Base-by-base conservation (phyloP, 2,797 vertebrate genomes). In the Notolepis coatsorum region DNA sequence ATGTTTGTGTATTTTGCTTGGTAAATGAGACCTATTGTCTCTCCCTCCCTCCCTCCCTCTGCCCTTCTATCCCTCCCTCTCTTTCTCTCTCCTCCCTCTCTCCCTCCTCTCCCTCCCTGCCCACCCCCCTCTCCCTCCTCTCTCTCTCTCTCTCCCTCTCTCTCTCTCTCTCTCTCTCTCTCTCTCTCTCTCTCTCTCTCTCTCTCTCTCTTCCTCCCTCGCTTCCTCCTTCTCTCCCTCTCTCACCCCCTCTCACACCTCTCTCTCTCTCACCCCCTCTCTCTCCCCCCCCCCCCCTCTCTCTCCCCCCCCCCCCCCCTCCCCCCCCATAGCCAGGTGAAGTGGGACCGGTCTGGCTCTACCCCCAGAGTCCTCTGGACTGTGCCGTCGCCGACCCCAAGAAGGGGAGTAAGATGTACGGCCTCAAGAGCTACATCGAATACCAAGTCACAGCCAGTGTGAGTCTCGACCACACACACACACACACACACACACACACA, bases 401-500 rank as follows among this genome's bases (percentile, higher is more conserved):
- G 81, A 97, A 96, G 54, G 96, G 96, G 42, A 93, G 94, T 60
- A 97, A 97, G 89, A 93, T 96, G 92, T 96, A 97, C 1, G 96
- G 96, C 48, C 85, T 97, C 75, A 97, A 97, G 90, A 97, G 96
- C 85, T 97, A 96, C 84, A 97, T 96, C 7, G 96, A 97, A 20
- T 97, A 97, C 73, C 96, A 96, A 68, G 79, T 97, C 42, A 96
- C 92, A 2, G 90, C 95, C 57, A 96, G 84, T 2, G 96, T 97
- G 84, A 93, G 95, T 91, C 4, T 53, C n/a, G 42, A 21, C 13
- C 35, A 12, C 43, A 21, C 33, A 60, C 31, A 43, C 56, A 25
- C 15, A 7, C 31, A 18, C 43, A 27, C 21, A 37, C 56, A 37
- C 31, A 37, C 42, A 47, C 30, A 18, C 30, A 15, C 55, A 30